phyloP scores from a whole-genome alignment of 2,797 vertebrate genomes.

The Lagodon rhomboides region DNA sequence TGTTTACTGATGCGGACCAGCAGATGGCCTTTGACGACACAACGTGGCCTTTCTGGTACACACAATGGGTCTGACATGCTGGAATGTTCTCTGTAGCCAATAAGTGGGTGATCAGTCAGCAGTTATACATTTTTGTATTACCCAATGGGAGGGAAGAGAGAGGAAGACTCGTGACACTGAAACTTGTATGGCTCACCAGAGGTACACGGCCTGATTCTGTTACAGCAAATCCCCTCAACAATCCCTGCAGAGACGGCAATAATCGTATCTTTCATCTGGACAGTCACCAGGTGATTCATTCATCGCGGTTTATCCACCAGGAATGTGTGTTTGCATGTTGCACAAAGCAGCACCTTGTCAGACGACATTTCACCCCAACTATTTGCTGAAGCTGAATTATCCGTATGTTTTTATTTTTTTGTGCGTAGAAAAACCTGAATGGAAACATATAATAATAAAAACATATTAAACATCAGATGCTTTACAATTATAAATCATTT shows the following conservation, averaged over 20 bases:
- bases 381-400: too few species aligned
- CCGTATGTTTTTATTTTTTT: too few species aligned
- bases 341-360: too few species aligned
- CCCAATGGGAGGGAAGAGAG: too few species aligned
- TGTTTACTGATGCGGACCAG: constrained; percentile 3
- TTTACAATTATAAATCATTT: too few species aligned
- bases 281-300: background rate
- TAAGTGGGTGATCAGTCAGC: background rate
- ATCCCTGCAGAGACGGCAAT: too few species aligned
- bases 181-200: background rate
- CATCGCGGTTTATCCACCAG: too few species aligned
- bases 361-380: too few species aligned
- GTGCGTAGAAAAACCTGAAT: too few species aligned
- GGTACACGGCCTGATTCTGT: background rate
- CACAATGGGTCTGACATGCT: background rate
- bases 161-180: background rate
- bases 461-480: too few species aligned
- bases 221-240: background rate
- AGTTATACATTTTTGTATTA: background rate
- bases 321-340: too few species aligned
- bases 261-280: background rate
- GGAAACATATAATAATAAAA: too few species aligned
- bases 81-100: background rate
- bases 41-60: background rate
- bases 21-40: constrained; percentile 10